Base-by-base conservation (phyloP, 2,797 vertebrate genomes). In the Hylomyscus alleni region DNA sequence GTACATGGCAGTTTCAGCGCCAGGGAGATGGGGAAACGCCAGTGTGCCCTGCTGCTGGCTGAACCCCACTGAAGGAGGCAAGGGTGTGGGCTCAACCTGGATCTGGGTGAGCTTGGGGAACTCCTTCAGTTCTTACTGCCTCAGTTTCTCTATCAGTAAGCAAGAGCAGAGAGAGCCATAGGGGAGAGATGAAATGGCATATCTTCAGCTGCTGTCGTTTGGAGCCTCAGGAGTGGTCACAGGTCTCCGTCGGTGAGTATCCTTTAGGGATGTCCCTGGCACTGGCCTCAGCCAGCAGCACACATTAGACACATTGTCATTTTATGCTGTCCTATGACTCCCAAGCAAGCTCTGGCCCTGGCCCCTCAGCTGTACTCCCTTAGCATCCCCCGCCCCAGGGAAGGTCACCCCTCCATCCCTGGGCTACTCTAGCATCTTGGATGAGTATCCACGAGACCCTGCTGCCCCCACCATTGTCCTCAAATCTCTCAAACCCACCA, bases 161-260 rank as follows among this genome's bases (percentile, higher is more conserved):
- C 12, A 3, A 31, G 67, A 29, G 77, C 0, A 1, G 50, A 34
- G 14, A 4, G 31, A 5, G 44, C 17, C 31, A 15, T 47, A 13
- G 19, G 37, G 72, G 37, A 2, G 37, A 22, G 50, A 62, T 15
- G 34, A 56, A 58, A 37, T 11, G 24, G 4, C 4, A 15, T 6
- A 1, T 0, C 1, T 44, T 54, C 37, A 0, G 2, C 19, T 20
- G 8, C 3, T 8, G 7, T 34, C 0, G 0, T 37, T 47, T 0
- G 0, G 69, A 5, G 0, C 12, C 47, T 82, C 1, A 6, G 75
- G 52, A 54, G 76, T 19, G 1, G 14, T 50, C 62, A 12, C 78
- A 29, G 50, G 31, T 31, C 6, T 1, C 0, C 10, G 67, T 12
- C 22, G 31, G 31, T 44, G 24, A 83, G 14, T 37, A 10, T 40